Percentiles rank a stretch among this genome's conserved stretches.
phyloP scores from a whole-genome alignment of 2,797 vertebrate genomes.

The Taenioides sp. region DNA sequence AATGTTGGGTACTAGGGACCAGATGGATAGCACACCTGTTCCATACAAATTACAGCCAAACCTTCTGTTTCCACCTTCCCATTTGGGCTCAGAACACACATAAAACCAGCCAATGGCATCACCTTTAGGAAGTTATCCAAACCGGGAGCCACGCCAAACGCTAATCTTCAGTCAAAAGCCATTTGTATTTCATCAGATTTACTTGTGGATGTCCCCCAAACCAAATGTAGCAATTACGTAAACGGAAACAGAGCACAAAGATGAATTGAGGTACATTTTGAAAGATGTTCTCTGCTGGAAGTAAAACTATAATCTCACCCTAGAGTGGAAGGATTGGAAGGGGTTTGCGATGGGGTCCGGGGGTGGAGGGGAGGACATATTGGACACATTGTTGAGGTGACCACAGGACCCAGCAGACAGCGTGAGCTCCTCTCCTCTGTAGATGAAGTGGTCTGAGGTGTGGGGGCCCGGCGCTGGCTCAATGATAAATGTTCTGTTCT shows the following conservation, averaged over 20 bases:
- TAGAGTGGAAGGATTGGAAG: constrained; percentile 67
- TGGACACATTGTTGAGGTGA: constrained; percentile 77
- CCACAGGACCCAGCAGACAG: constrained; percentile 84
- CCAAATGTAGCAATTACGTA: constrained; percentile 19
- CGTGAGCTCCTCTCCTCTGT: constrained; percentile 77
- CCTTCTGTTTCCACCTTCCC: constrained; percentile 36
- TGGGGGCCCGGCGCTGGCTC: constrained; percentile 79
- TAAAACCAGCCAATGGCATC: constrained; percentile 54
- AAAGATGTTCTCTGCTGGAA: constrained; percentile 12
- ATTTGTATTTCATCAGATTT: constrained; percentile 40
- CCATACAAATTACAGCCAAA: constrained; percentile 48
- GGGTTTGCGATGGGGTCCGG: constrained; percentile 50
- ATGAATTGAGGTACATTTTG: constrained; percentile 3
- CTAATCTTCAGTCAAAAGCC: constrained; percentile 47
- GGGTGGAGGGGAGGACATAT: constrained; percentile 25
- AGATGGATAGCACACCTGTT: constrained; percentile 70
- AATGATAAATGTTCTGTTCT: constrained; percentile 86
- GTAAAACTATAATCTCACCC: constrained; percentile 78
- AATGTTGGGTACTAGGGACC: constrained; percentile 46
- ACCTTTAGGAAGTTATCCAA: constrained; percentile 54
- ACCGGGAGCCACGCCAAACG: constrained; percentile 33
- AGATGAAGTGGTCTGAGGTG: constrained; percentile 80
- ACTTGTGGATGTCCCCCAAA: constrained; percentile 1
- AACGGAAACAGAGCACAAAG: not conserved
- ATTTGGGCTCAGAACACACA: constrained; percentile 48